phyloP scores from a whole-genome alignment of 2,797 vertebrate species.

The Rhabdophis nuchalis region DNA sequence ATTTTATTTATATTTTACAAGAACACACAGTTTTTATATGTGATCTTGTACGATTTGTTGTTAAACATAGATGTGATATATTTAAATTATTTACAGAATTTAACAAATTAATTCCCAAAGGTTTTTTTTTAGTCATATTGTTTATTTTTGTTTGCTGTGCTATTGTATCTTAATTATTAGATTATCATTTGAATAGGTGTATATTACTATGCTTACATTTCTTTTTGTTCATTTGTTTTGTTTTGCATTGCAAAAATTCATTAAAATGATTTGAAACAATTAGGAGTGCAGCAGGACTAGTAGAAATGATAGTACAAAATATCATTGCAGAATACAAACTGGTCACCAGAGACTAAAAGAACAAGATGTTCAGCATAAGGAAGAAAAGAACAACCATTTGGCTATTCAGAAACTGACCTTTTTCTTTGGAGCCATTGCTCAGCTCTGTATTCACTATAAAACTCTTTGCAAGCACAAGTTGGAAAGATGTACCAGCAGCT shows the following conservation, averaged over 20 bases:
- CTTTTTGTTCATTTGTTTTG: neutral
- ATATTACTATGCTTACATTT: neutral
- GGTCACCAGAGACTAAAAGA: neutral
- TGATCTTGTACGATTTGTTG: neutral
- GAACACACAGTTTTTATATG: neutral
- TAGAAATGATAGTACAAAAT: neutral
- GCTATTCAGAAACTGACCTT: neutral
- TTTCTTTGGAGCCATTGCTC: slow-evolving; percentile 7
- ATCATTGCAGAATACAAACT: neutral
- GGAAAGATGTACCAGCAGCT: slow-evolving; percentile 33
- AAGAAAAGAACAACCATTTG: slow-evolving; percentile 7
- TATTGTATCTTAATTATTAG: neutral
- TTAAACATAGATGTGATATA: neutral
- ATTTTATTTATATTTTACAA: neutral
- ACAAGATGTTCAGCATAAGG: neutral
- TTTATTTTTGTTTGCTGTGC: neutral
- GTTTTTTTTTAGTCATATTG: neutral
- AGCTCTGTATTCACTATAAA: neutral
- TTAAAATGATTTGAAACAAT: neutral
- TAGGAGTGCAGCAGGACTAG: neutral
- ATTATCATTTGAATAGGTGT: neutral
- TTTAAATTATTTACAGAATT: neutral
- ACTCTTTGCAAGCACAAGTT: slow-evolving; percentile 28
- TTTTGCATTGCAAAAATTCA: neutral
- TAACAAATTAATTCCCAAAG: neutral